phyloP scores from a whole-genome alignment of 2,888 invertebrate genomes.

The Athalia rosae region DNA sequence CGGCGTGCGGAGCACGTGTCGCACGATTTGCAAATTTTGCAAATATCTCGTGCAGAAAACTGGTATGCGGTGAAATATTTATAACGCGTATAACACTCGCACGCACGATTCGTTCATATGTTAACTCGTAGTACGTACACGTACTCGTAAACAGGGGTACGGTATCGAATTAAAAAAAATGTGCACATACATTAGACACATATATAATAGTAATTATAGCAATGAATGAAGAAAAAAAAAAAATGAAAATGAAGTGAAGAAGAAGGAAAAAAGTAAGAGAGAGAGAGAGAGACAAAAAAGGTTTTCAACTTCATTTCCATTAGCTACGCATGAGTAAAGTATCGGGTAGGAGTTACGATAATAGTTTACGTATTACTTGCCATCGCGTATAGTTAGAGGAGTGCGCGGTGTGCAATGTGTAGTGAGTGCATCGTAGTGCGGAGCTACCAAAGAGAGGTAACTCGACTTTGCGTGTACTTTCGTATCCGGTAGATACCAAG shows the following conservation, averaged over 20 bases:
- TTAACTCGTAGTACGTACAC: too few relatives aligned
- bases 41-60: too few relatives aligned
- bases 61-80: too few relatives aligned
- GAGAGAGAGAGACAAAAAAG: background rate
- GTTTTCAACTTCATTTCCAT: conserved; percentile 12
- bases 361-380: conserved; percentile 35
- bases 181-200: background rate
- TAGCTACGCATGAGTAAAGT: conserved; percentile 30
- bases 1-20: too few relatives aligned
- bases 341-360: conserved; percentile 40
- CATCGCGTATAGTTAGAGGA: background rate
- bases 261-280: background rate
- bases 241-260: background rate
- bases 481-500: conserved; percentile 45
- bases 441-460: conserved; percentile 34
- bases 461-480: conserved; percentile 38
- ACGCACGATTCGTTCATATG: too few relatives aligned
- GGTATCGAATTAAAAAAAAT: background rate
- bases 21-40: too few relatives aligned
- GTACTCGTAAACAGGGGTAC: background rate
- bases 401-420: background rate
- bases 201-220: conserved; percentile 7
- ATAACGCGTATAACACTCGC: too few relatives aligned
- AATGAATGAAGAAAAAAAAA: background rate
- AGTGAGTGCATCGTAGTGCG: conserved; percentile 13